Evolutionary conservation across 1,140 invertebrate species (phyloP), one percentile per base, ranked within the genome.

Genomic region (Lepidotrigona ventralis): DNA sequence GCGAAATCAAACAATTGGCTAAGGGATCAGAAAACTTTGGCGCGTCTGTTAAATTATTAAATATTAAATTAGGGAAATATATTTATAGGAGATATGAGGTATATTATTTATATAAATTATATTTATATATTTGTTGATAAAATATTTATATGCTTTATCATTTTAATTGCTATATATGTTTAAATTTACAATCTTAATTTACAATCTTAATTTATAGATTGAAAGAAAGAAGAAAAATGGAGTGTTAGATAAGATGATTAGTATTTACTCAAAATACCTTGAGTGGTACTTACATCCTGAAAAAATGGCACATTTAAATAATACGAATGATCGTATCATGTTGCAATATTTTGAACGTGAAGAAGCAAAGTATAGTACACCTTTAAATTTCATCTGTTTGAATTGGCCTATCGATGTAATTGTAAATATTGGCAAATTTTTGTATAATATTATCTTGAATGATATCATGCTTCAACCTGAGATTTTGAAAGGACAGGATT

Each of bases 391-490:
- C 4, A 94, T 94, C 63, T 95, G 96, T 86, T 94, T 95, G 26
- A 90, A 92, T 1, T 98, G 97, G 97, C 96, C 97, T 0, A 87
- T 91, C 9, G 93, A 95, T 84, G 94, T 97, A 17, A 90, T 96
- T 11, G 91, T 93, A 23, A 95, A 95, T 66, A 94, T 97, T 56
- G 98, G 98, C 29, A 96, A 97, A 89, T 98, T 98, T 92, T 94
- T 99, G 0, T 98, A 98, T 90, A 96, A 97, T 75, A 97, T 99
- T 54, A 96, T 99, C 17, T 95, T 98, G 82, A 96, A 97, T 72
- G 97, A 98, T 92, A 94, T 98, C 19, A 60, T 76, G n/a, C 95
- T 98, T 81, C 95, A 98, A 92, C 21, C 70, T 14, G 77, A 74
- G 0, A 39, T 63, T 0, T 46, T 82, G 0, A 85, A 86, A 29